phyloP scores from a whole-genome alignment of 2,113 vertebrate species.

The Murina feae region DNA sequence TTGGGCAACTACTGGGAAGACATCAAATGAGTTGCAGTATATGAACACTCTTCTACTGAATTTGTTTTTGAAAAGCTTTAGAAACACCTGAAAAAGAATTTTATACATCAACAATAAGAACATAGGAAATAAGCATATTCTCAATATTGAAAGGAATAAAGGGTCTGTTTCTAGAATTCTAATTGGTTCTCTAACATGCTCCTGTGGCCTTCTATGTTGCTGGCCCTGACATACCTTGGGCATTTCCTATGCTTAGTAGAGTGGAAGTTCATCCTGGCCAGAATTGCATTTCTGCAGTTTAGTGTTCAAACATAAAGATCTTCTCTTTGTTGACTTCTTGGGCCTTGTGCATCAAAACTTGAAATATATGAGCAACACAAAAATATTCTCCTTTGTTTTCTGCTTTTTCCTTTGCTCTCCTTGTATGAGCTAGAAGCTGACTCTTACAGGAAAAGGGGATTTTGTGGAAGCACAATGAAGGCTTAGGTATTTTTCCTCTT shows the following conservation, averaged over 20 bases:
- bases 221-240: background rate
- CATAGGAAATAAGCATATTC: background rate
- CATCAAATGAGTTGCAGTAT: conserved; percentile 34
- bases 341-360: background rate
- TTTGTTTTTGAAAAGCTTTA: conserved; percentile 41
- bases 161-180: background rate
- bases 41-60: conserved; percentile 41
- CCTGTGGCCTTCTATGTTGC: background rate
- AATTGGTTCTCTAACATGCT: background rate
- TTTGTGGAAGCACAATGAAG: background rate
- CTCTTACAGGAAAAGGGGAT: background rate
- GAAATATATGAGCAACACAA: background rate
- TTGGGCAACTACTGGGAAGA: conserved; percentile 62
- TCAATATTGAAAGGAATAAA: background rate
- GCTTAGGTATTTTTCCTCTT: background rate
- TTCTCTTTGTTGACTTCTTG: background rate
- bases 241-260: background rate
- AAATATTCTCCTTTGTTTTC: background rate
- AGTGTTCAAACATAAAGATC: background rate
- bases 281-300: background rate
- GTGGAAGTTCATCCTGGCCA: background rate
- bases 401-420: background rate
- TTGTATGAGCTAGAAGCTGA: background rate
- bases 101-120: conserved; percentile 11
- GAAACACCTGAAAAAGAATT: conserved; percentile 41